Evolutionary conservation across 2,888 invertebrate genomes (phyloP).

Genomic region (Rhodophaea formosa): DNA sequence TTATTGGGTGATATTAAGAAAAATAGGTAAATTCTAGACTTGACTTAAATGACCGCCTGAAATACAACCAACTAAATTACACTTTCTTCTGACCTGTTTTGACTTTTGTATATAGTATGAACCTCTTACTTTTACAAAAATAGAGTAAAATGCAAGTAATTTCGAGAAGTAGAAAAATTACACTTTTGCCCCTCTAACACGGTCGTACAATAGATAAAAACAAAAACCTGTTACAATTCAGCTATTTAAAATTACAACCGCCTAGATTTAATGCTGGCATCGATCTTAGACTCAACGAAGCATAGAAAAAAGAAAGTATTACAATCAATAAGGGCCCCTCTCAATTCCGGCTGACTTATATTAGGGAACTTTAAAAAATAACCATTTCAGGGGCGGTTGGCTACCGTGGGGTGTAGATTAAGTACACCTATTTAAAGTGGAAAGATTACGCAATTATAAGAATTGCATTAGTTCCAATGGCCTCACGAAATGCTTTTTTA

Average conservation of each 20-base stretch:
- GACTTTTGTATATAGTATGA: no score
- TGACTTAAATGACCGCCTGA: no score
- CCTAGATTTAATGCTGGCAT: slow-evolving; percentile 23
- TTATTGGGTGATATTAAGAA: no score
- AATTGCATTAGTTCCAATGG: slow-evolving; percentile 51
- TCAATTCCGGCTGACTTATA: slow-evolving; percentile 47
- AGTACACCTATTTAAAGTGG: slow-evolving; percentile 55
- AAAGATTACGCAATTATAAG: slow-evolving; percentile 71
- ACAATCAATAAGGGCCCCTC: slow-evolving; percentile 69
- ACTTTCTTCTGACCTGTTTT: no score
- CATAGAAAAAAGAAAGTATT: slow-evolving; percentile 42
- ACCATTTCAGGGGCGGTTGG: slow-evolving; percentile 71
- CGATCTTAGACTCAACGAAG: slow-evolving; percentile 51
- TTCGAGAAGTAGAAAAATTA: no score
- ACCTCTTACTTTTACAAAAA: no score
- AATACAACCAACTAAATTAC: no score
- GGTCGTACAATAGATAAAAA: not conserved
- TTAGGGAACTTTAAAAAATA: slow-evolving; percentile 67
- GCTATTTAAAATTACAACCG: not conserved
- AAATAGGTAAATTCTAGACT: no score
- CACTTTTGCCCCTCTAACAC: no score
- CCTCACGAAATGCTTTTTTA: slow-evolving; percentile 23
- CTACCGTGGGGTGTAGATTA: slow-evolving; percentile 56
- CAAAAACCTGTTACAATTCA: not conserved
- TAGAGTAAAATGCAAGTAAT: no score